Percentiles rank a stretch among this genome's conserved stretches.
phyloP scores from a whole-genome alignment of 2,797 vertebrate species.

The Silurus aristotelis region DNA sequence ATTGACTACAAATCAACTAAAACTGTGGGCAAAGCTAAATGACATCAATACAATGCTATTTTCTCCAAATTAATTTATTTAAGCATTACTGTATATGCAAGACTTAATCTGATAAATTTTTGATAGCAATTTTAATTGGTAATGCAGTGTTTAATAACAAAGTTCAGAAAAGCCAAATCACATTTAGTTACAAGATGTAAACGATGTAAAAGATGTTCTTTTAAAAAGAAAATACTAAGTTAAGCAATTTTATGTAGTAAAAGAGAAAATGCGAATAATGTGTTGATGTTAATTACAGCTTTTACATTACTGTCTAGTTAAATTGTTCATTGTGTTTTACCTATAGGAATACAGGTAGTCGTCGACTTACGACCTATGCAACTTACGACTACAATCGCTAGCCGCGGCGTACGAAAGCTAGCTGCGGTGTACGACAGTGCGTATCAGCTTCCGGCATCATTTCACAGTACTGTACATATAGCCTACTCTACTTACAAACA shows the following conservation, averaged over 20 bases:
- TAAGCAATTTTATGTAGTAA: background rate
- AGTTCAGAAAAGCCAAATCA: background rate
- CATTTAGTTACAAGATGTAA: background rate
- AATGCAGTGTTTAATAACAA: too few species aligned
- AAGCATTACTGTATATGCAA: background rate
- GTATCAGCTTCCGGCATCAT: too few species aligned
- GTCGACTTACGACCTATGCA: too few species aligned
- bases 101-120: too few species aligned
- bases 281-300: background rate
- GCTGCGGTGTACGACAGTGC: too few species aligned
- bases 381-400: too few species aligned
- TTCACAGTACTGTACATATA: too few species aligned
- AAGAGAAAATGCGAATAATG: background rate
- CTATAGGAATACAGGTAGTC: background rate
- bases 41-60: background rate
- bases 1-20: too few species aligned
- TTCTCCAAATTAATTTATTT: background rate
- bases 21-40: background rate
- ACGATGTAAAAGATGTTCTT: background rate
- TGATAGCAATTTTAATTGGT: too few species aligned
- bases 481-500: too few species aligned
- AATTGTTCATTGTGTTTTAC: background rate
- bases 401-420: too few species aligned
- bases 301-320: background rate
- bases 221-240: background rate